Evolutionary conservation across 2,113 vertebrate species (phyloP).

Genomic region (Psittacula cyanocephala): DNA sequence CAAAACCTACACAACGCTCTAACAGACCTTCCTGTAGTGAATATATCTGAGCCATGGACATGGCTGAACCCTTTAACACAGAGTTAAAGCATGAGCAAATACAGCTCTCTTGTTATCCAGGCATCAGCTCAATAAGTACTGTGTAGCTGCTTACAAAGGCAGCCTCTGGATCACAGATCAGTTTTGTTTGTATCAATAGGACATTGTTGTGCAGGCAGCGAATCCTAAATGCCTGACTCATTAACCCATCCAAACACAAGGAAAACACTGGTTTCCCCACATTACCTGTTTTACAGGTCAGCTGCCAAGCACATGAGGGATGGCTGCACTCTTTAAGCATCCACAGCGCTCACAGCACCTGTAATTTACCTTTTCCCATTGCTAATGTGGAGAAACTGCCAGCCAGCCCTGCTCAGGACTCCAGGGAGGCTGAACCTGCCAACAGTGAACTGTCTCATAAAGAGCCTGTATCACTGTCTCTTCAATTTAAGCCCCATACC

Average conservation of each 20-base stretch:
- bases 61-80: neutral
- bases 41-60: accelerated
- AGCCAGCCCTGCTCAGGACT: neutral
- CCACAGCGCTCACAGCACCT: neutral
- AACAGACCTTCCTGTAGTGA: neutral
- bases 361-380: neutral
- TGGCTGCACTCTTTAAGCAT: neutral
- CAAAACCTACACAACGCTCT: neutral
- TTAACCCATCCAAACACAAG: neutral
- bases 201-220: neutral
- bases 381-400: neutral
- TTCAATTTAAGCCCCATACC: neutral
- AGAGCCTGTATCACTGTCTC: neutral
- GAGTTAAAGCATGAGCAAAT: neutral
- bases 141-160: neutral
- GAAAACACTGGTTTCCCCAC: neutral
- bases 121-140: neutral
- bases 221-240: neutral
- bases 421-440: neutral
- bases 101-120: neutral
- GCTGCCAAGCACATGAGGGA: neutral
- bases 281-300: neutral
- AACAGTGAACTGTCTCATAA: neutral
- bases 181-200: neutral
- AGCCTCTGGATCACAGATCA: neutral